These are phyloP conservation scores for Amphipyra tragopoginis DNA, from an alignment of 2,888 invertebrate genomes.

Conservation along the genomic window DNA sequence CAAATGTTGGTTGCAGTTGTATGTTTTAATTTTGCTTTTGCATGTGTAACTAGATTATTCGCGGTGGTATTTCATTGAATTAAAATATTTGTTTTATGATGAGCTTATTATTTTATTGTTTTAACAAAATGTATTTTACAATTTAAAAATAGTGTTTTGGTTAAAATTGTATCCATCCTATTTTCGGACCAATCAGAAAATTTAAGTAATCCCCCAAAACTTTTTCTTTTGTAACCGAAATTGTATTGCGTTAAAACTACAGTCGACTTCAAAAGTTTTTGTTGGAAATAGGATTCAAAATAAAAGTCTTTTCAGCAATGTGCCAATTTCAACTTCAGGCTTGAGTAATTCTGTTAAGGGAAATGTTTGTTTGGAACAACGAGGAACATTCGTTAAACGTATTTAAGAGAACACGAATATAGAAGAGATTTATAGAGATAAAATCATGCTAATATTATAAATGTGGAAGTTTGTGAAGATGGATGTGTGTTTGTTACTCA, in stretches of 20 bases:
- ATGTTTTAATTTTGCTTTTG: slow-evolving; percentile 10
- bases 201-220: slow-evolving; percentile 30
- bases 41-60: slow-evolving; percentile 1
- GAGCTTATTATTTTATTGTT: neutral
- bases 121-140: neutral
- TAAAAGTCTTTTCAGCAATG: slow-evolving; percentile 58
- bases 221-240: slow-evolving; percentile 45
- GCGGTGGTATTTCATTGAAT: neutral
- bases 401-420: slow-evolving; percentile 42
- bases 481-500: no score
- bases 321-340: slow-evolving; percentile 60
- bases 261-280: slow-evolving; percentile 47
- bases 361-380: slow-evolving; percentile 57
- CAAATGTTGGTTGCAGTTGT: slow-evolving; percentile 5
- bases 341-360: slow-evolving; percentile 52
- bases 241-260: slow-evolving; percentile 54
- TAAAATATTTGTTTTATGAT: neutral
- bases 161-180: no score
- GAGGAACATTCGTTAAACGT: slow-evolving; percentile 47
- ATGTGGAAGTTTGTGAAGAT: no score
- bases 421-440: slow-evolving; percentile 26
- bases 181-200: slow-evolving; percentile 20
- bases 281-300: slow-evolving; percentile 55
- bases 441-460: neutral
- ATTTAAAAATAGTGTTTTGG: no score